A percentile compares a stretch with the other conserved stretches of the same genome.
Evolutionary conservation across 2,888 invertebrate genomes (phyloP).

Genomic region (Steinernema carpocapsae): DNA sequence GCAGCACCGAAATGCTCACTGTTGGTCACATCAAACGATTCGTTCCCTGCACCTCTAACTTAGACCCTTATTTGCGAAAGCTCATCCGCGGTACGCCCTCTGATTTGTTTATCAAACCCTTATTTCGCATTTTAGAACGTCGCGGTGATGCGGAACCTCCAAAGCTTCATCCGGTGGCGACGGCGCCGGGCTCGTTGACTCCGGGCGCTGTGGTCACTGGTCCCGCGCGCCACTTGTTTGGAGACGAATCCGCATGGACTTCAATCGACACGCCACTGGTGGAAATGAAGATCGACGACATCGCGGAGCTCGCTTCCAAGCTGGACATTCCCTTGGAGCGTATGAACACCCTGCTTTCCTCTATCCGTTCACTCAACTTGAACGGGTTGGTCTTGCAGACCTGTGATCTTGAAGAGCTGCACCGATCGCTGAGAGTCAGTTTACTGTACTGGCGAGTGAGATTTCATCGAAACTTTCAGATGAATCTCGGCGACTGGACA

Average conservation of each 20-base stretch:
- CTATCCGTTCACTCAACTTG: constrained; percentile 51
- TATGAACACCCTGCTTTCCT: constrained; percentile 40
- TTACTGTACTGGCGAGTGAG: background rate
- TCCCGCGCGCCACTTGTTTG: constrained; percentile 35
- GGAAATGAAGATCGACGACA: constrained; percentile 57
- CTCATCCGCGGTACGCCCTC: constrained; percentile 82
- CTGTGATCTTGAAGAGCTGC: constrained; percentile 70
- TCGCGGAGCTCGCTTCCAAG: constrained; percentile 49
- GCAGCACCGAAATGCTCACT: constrained; percentile 67
- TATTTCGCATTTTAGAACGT: background rate
- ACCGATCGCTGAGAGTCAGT: constrained; percentile 65
- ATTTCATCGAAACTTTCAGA: constrained; percentile 41
- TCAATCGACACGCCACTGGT: constrained; percentile 52
- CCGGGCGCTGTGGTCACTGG: background rate
- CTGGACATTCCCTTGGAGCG: constrained; percentile 55
- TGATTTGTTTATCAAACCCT: background rate
- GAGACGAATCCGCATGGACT: constrained; percentile 44
- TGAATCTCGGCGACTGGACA: constrained; percentile 69
- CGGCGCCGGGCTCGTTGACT: background rate
- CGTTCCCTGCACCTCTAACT: constrained; percentile 94
- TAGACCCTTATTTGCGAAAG: constrained; percentile 96
- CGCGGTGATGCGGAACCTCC: background rate
- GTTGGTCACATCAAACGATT: constrained; percentile 82
- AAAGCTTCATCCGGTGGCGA: constrained; percentile 1
- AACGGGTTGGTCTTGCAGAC: constrained; percentile 69